Percentiles rank a stretch among this genome's conserved stretches.
These are phyloP conservation scores for Schizothorax lantsangensis DNA, from an alignment of 2,797 vertebrate genomes.

Conservation along the genomic window DNA sequence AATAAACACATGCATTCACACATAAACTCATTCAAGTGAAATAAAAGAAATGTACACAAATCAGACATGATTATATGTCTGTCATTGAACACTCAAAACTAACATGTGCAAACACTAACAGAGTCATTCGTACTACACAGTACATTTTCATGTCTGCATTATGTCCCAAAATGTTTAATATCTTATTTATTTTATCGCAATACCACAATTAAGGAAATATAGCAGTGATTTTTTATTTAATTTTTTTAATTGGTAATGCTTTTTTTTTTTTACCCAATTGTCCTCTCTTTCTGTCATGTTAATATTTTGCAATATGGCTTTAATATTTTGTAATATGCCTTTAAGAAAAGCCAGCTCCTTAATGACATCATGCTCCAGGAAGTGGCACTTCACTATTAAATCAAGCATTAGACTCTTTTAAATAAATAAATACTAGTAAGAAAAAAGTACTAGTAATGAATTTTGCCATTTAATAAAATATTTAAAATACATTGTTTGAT, in stretches of 20 bases:
- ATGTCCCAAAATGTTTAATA: background rate
- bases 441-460: background rate
- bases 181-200: background rate
- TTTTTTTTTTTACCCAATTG: background rate
- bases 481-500: background rate
- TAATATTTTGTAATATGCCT: background rate
- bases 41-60: slow-evolving; percentile 53
- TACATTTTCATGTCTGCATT: slow-evolving; percentile 41
- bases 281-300: background rate
- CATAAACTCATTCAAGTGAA: slow-evolving; percentile 26
- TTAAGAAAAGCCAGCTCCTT: background rate
- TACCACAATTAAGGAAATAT: background rate
- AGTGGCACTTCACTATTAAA: background rate
- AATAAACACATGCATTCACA: slow-evolving; percentile 35
- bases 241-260: no score
- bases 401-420: background rate
- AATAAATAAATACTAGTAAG: background rate
- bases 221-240: background rate
- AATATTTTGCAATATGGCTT: background rate
- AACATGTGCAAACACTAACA: slow-evolving; percentile 16
- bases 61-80: slow-evolving; percentile 17
- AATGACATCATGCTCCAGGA: background rate
- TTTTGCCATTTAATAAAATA: background rate
- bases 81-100: background rate
- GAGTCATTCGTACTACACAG: slow-evolving; percentile 17